These are phyloP conservation scores for Glareola pratincola DNA, from an alignment of 2,113 vertebrate species.

Conservation along the genomic window DNA sequence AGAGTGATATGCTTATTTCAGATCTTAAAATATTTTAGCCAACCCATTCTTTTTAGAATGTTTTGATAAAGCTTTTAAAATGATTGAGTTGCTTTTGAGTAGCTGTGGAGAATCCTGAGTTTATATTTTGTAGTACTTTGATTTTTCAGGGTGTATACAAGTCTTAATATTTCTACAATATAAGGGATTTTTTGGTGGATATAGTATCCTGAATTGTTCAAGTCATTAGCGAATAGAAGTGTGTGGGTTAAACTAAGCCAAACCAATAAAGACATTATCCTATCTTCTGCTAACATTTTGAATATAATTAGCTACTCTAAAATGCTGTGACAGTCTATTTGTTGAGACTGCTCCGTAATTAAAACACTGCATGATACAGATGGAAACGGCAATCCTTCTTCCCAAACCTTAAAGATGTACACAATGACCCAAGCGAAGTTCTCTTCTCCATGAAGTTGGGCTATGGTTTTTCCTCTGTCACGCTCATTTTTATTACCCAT, in stretches of 20 bases:
- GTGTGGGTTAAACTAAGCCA: neutral
- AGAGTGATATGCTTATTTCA: neutral
- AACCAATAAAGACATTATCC: neutral
- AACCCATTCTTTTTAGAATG: neutral
- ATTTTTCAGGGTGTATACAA: neutral
- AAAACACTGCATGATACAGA: neutral
- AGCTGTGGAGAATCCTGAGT: neutral
- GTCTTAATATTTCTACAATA: neutral
- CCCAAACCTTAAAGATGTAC: neutral
- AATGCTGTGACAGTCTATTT: conserved; percentile 23
- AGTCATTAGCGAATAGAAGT: neutral
- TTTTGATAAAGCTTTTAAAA: neutral
- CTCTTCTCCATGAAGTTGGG: neutral
- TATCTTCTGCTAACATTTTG: neutral
- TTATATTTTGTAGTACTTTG: neutral
- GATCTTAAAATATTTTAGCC: neutral
- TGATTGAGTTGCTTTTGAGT: neutral
- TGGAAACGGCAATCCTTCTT: neutral
- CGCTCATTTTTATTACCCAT: neutral
- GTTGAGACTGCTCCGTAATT: conserved; percentile 40
- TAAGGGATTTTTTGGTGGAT: neutral
- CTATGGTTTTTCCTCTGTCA: neutral
- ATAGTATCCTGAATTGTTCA: neutral
- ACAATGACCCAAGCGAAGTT: neutral
- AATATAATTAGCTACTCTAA: neutral